Percentiles rank a stretch among this genome's conserved stretches.
Conservation (phyloP, 2,113 vertebrate genomes). For the Eubucco bourcierii region DNA sequence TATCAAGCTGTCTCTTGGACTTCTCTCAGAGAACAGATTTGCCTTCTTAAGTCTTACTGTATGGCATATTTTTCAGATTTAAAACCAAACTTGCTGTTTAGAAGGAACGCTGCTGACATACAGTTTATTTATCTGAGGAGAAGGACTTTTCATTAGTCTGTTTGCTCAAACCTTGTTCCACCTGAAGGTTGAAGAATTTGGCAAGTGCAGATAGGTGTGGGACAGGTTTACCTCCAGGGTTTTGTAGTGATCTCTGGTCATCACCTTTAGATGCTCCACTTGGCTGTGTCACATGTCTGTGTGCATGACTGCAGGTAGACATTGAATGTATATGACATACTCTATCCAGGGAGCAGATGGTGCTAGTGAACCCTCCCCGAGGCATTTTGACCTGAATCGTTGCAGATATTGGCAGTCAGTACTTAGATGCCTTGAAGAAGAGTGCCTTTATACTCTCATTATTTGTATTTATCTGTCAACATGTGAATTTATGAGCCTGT, state of each 20-base stretch:
- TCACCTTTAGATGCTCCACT: neutral
- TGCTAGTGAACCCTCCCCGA: neutral
- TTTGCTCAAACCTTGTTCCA: neutral
- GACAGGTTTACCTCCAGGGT: neutral
- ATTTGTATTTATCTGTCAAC: neutral
- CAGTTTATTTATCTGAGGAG: neutral
- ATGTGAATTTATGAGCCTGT: neutral
- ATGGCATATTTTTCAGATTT: neutral
- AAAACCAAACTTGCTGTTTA: neutral
- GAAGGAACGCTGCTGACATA: neutral
- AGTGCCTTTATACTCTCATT: neutral
- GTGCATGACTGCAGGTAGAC: neutral
- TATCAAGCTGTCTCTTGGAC: neutral
- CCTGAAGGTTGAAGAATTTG: neutral
- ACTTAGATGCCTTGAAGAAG: neutral
- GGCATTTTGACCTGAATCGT: neutral
- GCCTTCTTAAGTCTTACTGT: neutral
- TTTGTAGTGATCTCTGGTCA: neutral
- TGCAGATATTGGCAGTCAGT: neutral
- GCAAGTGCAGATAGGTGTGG: neutral
- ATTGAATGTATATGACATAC: neutral
- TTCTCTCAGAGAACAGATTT: neutral
- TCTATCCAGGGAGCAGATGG: neutral
- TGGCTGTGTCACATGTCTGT: fast-evolving
- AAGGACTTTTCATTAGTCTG: neutral